Conservation (phyloP, 2,113 vertebrate species). For the Philantomba maxwellii region DNA sequence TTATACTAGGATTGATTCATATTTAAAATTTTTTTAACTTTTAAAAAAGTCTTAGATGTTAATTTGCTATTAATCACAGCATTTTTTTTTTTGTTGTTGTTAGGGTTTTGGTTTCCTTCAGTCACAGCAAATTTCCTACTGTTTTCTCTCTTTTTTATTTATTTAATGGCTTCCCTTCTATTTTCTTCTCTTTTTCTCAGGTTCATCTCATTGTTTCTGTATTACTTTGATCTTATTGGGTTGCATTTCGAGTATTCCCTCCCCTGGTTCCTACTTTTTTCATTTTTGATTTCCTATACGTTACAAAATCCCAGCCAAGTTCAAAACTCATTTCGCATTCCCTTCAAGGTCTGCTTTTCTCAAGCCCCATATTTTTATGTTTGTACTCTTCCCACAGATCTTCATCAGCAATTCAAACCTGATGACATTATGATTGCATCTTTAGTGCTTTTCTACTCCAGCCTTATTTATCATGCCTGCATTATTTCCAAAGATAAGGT, state of each 20-base stretch:
- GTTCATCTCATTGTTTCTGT: slow-evolving; percentile 24
- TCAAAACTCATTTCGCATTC: slow-evolving; percentile 70
- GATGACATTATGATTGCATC: slow-evolving; percentile 67
- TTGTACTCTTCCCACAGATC: slow-evolving; percentile 50
- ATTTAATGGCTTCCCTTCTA: slow-evolving; percentile 26
- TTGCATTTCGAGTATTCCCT: slow-evolving; percentile 41
- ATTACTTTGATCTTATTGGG: slow-evolving; percentile 44
- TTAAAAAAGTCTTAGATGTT: not conserved
- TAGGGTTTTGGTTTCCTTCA: not conserved
- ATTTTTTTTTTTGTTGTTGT: not conserved
- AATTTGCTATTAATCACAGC: not conserved
- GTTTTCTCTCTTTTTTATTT: not conserved
- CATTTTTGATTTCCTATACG: slow-evolving; percentile 33
- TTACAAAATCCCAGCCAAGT: slow-evolving; percentile 53
- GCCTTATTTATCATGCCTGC: slow-evolving; percentile 71
- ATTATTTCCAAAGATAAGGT: slow-evolving; percentile 75
- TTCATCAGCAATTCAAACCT: slow-evolving; percentile 72
- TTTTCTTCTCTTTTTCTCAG: not conserved
- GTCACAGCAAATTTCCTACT: not conserved
- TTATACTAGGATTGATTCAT: not conserved
- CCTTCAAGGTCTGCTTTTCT: slow-evolving; percentile 59
- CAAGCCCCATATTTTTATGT: not conserved
- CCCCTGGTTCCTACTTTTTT: not conserved
- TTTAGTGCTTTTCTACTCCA: slow-evolving; percentile 67
- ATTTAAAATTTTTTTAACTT: not conserved